A percentile compares a stretch with the other conserved stretches of the same genome.
Evolutionary conservation across 2,797 vertebrate species (phyloP).

Genomic region (Trachurus trachurus): DNA sequence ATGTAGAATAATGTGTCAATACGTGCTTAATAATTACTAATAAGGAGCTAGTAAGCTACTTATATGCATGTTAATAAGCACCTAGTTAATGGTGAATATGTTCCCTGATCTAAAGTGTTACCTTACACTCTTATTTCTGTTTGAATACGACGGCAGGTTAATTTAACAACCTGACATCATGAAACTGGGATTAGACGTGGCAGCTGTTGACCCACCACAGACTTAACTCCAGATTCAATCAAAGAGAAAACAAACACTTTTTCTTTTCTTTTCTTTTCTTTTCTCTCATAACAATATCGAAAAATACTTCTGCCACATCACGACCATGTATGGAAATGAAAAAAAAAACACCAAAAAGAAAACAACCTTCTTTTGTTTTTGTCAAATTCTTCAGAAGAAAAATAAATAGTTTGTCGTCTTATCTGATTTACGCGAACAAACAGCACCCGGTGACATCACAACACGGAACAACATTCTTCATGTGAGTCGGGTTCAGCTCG

Average conservation of each 20-base stretch:
- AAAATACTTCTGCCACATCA: slow-evolving; percentile 21
- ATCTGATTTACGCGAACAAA: slow-evolving; percentile 59
- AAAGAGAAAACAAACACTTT: slow-evolving; percentile 2
- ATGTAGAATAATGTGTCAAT: too few relatives aligned
- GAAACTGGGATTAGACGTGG: not conserved
- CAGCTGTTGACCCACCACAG: not conserved
- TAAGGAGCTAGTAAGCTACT: too few relatives aligned
- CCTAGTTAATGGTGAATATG: too few relatives aligned
- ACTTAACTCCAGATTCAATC: not conserved
- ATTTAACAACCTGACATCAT: not conserved
- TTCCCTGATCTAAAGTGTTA: too few relatives aligned
- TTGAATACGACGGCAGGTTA: not conserved
- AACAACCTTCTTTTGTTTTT: slow-evolving; percentile 19
- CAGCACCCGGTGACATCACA: slow-evolving; percentile 42
- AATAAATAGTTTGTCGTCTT: slow-evolving; percentile 55
- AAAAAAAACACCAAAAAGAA: slow-evolving; percentile 10
- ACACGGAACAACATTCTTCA: slow-evolving; percentile 34
- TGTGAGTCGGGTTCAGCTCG: slow-evolving; percentile 17
- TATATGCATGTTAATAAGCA: too few relatives aligned
- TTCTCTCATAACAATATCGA: slow-evolving; percentile 16
- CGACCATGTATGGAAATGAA: slow-evolving; percentile 40
- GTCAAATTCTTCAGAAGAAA: slow-evolving; percentile 46
- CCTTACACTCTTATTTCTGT: not conserved
- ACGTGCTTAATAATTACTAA: too few relatives aligned
- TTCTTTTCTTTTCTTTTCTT: slow-evolving; percentile 14